Conservation (phyloP, 1,140 invertebrate species). For the Drosophila pectinifera region DNA sequence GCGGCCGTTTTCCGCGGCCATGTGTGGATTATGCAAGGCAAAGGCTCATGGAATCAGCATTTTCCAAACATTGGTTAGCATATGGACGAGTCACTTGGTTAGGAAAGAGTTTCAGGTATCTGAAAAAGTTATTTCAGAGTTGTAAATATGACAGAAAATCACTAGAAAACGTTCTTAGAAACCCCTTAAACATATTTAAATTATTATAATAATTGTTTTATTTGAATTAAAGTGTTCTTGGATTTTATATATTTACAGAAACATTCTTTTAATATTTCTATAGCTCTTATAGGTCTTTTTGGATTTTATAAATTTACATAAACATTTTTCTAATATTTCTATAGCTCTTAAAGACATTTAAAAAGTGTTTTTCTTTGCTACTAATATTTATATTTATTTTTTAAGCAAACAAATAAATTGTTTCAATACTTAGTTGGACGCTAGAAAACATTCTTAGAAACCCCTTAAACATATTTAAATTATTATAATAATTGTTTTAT, state of each 20-base stretch:
- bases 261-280: neutral
- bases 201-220: too few species aligned
- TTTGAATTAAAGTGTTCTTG: neutral
- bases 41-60: slow-evolving; percentile 57
- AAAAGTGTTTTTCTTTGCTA: neutral
- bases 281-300: too few species aligned
- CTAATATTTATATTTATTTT: neutral
- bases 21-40: slow-evolving; percentile 62
- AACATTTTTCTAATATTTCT: too few species aligned
- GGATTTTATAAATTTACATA: too few species aligned
- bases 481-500: too few species aligned
- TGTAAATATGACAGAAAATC: too few species aligned
- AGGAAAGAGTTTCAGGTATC: too few species aligned
- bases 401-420: too few species aligned
- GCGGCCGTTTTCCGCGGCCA: slow-evolving; percentile 4
- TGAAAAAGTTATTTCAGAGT: neutral
- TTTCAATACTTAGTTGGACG: too few species aligned
- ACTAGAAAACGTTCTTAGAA: too few species aligned
- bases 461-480: accelerated
- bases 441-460: too few species aligned
- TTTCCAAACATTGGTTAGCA: slow-evolving; percentile 39
- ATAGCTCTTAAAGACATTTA: neutral
- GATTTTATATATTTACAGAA: neutral
- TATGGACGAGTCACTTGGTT: neutral
- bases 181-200: accelerated